phyloP scores from a whole-genome alignment of 2,888 invertebrate species.

The Mellilla xanthometata region DNA sequence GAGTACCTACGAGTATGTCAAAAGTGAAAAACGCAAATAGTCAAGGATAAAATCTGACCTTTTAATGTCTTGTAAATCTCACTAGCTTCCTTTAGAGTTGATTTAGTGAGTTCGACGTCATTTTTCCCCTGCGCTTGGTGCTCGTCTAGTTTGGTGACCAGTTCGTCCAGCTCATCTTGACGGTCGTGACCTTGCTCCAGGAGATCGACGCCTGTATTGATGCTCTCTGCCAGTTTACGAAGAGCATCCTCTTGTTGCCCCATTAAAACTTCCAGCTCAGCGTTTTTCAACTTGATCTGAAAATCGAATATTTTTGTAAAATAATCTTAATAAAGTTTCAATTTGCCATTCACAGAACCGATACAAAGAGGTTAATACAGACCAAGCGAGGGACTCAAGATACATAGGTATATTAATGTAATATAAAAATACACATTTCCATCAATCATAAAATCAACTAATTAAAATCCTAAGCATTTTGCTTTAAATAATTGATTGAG shows the following conservation, averaged over 20 bases:
- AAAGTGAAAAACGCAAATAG: too few species aligned
- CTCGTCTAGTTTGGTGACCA: constrained; percentile 90
- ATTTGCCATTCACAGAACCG: too few species aligned
- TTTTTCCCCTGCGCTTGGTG: constrained; percentile 89
- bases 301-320: neutral
- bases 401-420: too few species aligned
- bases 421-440: too few species aligned
- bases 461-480: too few species aligned
- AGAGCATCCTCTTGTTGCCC: constrained; percentile 82
- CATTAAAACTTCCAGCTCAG: constrained; percentile 73
- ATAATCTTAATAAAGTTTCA: too few species aligned
- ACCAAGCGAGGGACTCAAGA: too few species aligned
- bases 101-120: constrained; percentile 92
- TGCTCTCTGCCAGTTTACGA: constrained; percentile 85
- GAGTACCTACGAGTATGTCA: too few species aligned
- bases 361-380: too few species aligned
- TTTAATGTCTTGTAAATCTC: constrained; percentile 48
- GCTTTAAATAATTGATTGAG: too few species aligned
- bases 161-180: constrained; percentile 90
- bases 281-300: constrained; percentile 81
- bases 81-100: constrained; percentile 55
- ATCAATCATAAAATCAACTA: too few species aligned
- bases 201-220: constrained; percentile 85
- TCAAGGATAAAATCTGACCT: constrained; percentile 26
- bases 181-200: constrained; percentile 80